Base-by-base conservation (phyloP, 1,140 invertebrate genomes). In the Frieseomelitta varia region DNA sequence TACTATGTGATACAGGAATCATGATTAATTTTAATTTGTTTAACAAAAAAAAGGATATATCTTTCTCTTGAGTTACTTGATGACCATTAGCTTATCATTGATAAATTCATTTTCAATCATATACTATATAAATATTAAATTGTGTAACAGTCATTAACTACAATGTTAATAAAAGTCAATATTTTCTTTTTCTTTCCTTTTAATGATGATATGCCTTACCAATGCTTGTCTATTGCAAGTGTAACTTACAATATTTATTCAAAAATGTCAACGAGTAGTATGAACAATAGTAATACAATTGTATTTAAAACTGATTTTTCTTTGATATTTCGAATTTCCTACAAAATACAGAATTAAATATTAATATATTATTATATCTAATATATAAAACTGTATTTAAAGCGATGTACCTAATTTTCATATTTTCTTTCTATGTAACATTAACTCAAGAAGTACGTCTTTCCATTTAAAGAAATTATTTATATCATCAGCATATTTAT, bases 341-440 rank as follows among this genome's bases (percentile, higher is more conserved):
- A 83, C 15, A 88, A 81, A 88, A 81, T 85, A 34, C 14, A 61
- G 12, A 61, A 81, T 17, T 73, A 24, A 6, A 30, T 55, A 55
- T 73, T 73, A 53, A 51, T 51, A 73, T 30, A 21, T 55, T 73
- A 21, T 55, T 21, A 30, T 47, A 30, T 24, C 19, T n/a, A n/a
- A 12, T 19, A 55, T 69, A 75, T 4, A 47, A 61, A 81, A 24
- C 39, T 17, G n/a, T 1, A 79, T 24, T 39, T 68, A 67, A 21
- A 80, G 30, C 67, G 34, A 30, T 78, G 56, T 87, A 88, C 87
- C 84, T 88, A 88, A 47, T 76, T 65, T 88, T 53, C 63, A 74
- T 39, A 65, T 68, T n/a, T 74, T 39, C 79, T 2, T 75, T 82
- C 65, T 63, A 79, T 65, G 67, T 71, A 83, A 84, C 61, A 88